Percentiles rank a stretch among this genome's conserved stretches.
phyloP scores from a whole-genome alignment of 1,140 invertebrate species.

The Brachionus paranguensis region DNA sequence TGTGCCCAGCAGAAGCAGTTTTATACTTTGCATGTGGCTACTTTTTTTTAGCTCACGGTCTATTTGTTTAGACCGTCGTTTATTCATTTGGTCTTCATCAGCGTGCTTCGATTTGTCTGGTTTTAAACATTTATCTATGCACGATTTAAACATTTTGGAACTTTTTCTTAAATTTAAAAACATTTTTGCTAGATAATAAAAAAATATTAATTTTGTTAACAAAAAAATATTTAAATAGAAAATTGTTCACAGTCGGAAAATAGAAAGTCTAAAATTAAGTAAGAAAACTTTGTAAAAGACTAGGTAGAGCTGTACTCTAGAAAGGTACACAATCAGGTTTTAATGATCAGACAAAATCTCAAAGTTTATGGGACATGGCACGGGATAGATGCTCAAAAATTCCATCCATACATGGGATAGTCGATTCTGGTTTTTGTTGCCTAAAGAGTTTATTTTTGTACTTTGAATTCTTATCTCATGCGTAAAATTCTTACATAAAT shows the following conservation, averaged over 20 bases:
- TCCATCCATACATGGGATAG: not conserved
- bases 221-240: not conserved
- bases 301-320: not conserved
- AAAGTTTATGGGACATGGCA: not conserved
- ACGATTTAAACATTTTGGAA: not conserved
- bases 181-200: not conserved
- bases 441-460: not conserved
- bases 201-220: not conserved
- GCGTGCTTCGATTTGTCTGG: not conserved
- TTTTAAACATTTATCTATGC: not conserved
- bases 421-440: not conserved
- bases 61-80: not conserved
- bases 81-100: not conserved
- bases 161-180: conserved; percentile 18
- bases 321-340: not conserved
- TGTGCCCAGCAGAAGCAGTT: conserved; percentile 47
- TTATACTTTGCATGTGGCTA: not conserved
- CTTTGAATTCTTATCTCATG: conserved; percentile 1
- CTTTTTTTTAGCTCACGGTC: conserved; percentile 20
- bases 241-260: not conserved
- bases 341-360: not conserved
- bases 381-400: not conserved
- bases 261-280: conserved; percentile 15
- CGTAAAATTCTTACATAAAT: not conserved
- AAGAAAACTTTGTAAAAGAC: not conserved